Percentiles rank a stretch among this genome's conserved stretches.
Evolutionary conservation across 1,140 invertebrate species (phyloP).

Genomic region (Gonioctena quinquepunctata): DNA sequence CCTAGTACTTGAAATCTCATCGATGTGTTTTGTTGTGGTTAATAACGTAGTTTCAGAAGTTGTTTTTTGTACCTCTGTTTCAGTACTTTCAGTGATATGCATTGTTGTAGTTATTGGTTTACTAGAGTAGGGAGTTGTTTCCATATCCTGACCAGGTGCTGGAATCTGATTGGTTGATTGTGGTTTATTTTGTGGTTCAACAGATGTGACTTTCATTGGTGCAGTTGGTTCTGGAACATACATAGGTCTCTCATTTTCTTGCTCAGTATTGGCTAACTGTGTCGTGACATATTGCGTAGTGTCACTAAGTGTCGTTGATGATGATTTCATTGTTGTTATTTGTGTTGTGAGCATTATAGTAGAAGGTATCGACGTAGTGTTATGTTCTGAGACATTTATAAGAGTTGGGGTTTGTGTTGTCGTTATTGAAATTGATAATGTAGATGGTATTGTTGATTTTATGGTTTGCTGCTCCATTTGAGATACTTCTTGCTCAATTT

Average conservation of each 20-base stretch:
- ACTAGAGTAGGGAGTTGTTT: constrained; percentile 1
- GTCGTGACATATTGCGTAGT: background rate
- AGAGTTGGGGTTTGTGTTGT: background rate
- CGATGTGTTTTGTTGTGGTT: too few relatives aligned
- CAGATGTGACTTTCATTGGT: background rate
- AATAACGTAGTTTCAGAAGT: background rate
- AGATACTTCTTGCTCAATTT: background rate
- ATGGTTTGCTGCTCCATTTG: background rate
- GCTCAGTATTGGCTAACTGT: too few relatives aligned
- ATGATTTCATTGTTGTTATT: constrained; percentile 23
- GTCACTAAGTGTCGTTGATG: background rate
- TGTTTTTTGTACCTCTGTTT: background rate
- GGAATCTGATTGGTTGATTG: background rate
- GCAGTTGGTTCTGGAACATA: background rate
- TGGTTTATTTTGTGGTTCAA: background rate
- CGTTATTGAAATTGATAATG: background rate
- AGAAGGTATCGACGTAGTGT: background rate
- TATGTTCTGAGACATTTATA: background rate
- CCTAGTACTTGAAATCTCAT: too few relatives aligned
- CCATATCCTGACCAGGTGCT: constrained; percentile 17
- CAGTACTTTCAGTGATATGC: background rate
- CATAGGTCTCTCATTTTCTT: too few relatives aligned
- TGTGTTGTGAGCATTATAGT: background rate
- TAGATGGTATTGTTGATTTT: background rate
- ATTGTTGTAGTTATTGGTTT: background rate